These are phyloP conservation scores for Zelostemma sp. DNA, from an alignment of 1,140 invertebrate genomes.

Conservation along the genomic window DNA sequence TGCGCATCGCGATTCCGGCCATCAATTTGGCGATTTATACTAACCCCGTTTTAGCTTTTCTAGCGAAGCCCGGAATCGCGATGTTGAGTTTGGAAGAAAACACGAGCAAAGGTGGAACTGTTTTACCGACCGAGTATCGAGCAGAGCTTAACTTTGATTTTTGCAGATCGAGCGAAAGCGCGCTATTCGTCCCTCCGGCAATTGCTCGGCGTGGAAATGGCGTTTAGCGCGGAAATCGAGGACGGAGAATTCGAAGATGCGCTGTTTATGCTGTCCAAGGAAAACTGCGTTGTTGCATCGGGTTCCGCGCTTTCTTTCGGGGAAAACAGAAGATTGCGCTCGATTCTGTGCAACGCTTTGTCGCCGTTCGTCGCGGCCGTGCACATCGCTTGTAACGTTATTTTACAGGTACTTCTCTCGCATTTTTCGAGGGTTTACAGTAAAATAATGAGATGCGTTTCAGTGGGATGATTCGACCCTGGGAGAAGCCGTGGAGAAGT, in stretches of 20 bases:
- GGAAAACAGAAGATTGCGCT: conserved; percentile 63
- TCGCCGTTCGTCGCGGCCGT: conserved; percentile 69
- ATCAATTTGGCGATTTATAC: conserved; percentile 80
- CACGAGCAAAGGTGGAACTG: conserved; percentile 57
- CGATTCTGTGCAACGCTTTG: conserved; percentile 68
- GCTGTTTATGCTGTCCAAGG: conserved; percentile 62
- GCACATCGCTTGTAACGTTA: conserved; percentile 58
- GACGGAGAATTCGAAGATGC: conserved; percentile 68
- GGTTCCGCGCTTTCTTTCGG: conserved; percentile 53
- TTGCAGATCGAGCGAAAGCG: conserved; percentile 66
- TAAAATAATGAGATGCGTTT: too few species aligned
- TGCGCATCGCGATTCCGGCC: conserved; percentile 76
- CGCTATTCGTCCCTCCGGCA: conserved; percentile 68
- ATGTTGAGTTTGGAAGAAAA: conserved; percentile 61
- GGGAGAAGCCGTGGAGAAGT: conserved; percentile 44
- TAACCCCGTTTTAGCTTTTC: conserved; percentile 79
- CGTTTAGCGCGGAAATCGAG: conserved; percentile 57
- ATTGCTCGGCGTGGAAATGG: conserved; percentile 73
- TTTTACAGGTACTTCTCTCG: conserved; percentile 53
- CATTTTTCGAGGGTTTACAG: neutral
- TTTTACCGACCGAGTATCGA: too few species aligned
- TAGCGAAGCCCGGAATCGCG: conserved; percentile 75
- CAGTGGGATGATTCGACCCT: conserved; percentile 57
- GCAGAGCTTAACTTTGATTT: too few species aligned
- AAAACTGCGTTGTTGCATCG: conserved; percentile 59